Conservation (phyloP, 2,888 invertebrate species). For the Limnephilus auricula region DNA sequence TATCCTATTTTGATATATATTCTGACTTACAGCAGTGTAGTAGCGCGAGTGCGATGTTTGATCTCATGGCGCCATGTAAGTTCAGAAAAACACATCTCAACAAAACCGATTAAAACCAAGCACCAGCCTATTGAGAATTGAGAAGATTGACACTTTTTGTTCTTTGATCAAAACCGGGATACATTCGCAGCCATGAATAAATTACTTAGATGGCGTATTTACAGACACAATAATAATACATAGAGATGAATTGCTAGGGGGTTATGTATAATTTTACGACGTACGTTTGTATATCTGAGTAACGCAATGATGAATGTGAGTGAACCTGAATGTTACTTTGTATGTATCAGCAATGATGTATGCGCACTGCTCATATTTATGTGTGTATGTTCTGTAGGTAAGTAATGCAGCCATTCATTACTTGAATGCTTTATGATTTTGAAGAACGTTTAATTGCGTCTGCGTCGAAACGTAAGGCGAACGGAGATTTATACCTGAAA, state of each 20-base stretch:
- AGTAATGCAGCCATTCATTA: background rate
- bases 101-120: background rate
- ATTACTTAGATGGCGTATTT: background rate
- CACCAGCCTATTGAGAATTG: background rate
- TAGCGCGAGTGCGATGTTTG: background rate
- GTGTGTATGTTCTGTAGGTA: background rate
- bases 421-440: background rate
- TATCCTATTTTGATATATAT: too few relatives aligned
- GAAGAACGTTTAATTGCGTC: background rate
- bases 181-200: background rate
- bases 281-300: background rate
- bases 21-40: too few relatives aligned
- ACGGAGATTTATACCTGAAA: background rate
- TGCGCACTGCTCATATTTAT: background rate
- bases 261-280: background rate
- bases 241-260: background rate
- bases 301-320: background rate
- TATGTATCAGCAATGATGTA: background rate
- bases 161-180: background rate
- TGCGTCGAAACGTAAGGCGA: background rate
- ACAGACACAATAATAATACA: background rate
- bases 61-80: background rate
- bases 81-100: background rate
- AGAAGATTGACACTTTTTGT: background rate
- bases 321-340: background rate